Base-by-base conservation (phyloP, 2,797 vertebrate genomes). In the Streptopelia turtur region DNA sequence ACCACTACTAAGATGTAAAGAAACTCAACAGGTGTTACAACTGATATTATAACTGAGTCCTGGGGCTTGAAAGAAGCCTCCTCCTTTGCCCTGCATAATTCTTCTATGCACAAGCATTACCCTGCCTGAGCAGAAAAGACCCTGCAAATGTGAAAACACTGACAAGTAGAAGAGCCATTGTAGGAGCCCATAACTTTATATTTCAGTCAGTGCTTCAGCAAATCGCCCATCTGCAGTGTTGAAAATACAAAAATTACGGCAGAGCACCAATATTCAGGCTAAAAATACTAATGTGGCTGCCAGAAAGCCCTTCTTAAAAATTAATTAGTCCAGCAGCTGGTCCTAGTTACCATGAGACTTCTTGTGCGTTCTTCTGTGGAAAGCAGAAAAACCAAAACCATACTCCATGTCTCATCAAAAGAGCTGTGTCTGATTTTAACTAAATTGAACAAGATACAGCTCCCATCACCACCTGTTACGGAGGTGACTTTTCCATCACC, bases 241-340 rank as follows among this genome's bases (percentile, higher is more conserved):
- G 35, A 13, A 71, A 77, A 75, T 78, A 76, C 10, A 87, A 75
- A 89, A 87, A 56, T 56, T 43, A 60, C 61, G 81, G 88, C 68
- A 69, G 74, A 78, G 59, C 83, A 56, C n/a, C 1, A 0, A 50
- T 45, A 16, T 20, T 50, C 25, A 1, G 3, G 79, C 71, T 79
- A 37, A 72, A 76, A 31, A 13, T 55, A 49, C 60, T 83, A 53
- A 90, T 80, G 89, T 83, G 91, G 83, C 43, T 94, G 78, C 80
- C 91, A 92, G 57, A 94, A 94, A 90, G 61, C 49, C 39, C 56
- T 83, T 87, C 30, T n/a, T 76, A 80, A 68, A 93, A 87, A 84
- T 60, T 60, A n/a, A 43, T 82, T 6, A 37, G 49, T 90, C 31
- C 47, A 81, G 45, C 83, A 93, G 53, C 81, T 88, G 81, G 60